Percentiles rank a stretch among this genome's conserved stretches.
Conservation (phyloP, 2,113 vertebrate species). For the Zosterops japonicus region DNA sequence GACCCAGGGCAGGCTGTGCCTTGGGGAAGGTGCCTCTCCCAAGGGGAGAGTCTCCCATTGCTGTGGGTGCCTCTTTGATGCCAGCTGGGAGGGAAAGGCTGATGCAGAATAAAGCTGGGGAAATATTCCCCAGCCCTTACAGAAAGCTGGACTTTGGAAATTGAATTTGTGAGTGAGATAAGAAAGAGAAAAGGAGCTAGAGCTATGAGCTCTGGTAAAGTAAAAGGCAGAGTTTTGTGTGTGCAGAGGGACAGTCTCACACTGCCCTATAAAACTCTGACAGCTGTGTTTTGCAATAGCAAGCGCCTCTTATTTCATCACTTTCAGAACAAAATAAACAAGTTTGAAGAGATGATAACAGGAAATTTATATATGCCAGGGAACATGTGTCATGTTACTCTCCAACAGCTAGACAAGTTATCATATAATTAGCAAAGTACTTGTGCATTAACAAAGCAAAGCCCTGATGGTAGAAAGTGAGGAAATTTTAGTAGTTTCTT, state of each 20-base stretch:
- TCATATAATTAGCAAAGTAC: not conserved
- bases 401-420: not conserved
- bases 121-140: not conserved
- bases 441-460: not conserved
- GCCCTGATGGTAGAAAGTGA: not conserved
- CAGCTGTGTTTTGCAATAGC: not conserved
- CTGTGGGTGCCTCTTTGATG: not conserved
- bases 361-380: not conserved
- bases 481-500: not conserved
- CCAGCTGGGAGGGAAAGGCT: not conserved
- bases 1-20: not conserved
- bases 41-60: not conserved
- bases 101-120: not conserved
- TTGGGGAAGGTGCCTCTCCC: not conserved
- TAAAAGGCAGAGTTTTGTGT: not conserved
- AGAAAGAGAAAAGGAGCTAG: not conserved
- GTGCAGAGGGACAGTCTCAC: fast-evolving
- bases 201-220: not conserved
- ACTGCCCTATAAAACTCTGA: not conserved
- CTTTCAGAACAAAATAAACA: not conserved
- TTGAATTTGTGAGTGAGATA: not conserved
- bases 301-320: not conserved
- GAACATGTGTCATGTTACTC: not conserved
- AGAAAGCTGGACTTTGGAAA: not conserved
- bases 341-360: not conserved